A percentile compares a stretch with the other conserved stretches of the same genome.
Evolutionary conservation across 2,113 vertebrate genomes (phyloP).

Genomic region (Eptesicus fuscus): DNA sequence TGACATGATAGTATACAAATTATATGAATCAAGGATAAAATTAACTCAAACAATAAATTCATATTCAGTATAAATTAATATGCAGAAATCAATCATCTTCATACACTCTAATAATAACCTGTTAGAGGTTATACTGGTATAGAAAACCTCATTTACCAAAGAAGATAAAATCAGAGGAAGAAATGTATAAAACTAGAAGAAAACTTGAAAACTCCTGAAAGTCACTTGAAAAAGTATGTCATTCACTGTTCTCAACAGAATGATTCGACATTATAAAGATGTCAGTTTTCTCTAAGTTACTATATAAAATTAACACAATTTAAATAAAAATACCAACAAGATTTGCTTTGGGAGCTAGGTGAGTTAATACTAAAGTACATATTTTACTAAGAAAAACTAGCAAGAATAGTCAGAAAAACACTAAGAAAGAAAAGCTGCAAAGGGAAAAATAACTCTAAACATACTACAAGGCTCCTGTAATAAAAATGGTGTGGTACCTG

Average conservation of each 20-base stretch:
- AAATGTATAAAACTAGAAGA: not conserved
- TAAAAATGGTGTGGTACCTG: not conserved
- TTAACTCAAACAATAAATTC: not conserved
- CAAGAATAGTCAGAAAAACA: not conserved
- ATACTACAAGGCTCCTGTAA: not conserved
- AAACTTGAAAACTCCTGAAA: slow-evolving; percentile 6
- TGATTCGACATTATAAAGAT: not conserved
- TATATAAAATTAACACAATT: not conserved
- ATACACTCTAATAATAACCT: not conserved
- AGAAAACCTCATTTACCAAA: not conserved
- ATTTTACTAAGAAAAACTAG: not conserved
- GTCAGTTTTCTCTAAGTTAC: not conserved
- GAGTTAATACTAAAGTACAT: too few species aligned
- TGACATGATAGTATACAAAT: not conserved
- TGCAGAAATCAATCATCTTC: not conserved
- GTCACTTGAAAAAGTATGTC: not conserved
- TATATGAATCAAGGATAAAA: not conserved
- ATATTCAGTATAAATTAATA: slow-evolving; percentile 1
- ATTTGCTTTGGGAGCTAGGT: not conserved
- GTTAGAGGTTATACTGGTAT: not conserved
- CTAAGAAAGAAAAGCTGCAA: not conserved
- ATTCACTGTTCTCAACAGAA: not conserved
- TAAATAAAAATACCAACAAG: not conserved
- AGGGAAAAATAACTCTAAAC: not conserved
- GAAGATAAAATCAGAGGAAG: not conserved